Base-by-base conservation (phyloP, 2,113 vertebrate genomes). In the Sakesphorus luctuosus region DNA sequence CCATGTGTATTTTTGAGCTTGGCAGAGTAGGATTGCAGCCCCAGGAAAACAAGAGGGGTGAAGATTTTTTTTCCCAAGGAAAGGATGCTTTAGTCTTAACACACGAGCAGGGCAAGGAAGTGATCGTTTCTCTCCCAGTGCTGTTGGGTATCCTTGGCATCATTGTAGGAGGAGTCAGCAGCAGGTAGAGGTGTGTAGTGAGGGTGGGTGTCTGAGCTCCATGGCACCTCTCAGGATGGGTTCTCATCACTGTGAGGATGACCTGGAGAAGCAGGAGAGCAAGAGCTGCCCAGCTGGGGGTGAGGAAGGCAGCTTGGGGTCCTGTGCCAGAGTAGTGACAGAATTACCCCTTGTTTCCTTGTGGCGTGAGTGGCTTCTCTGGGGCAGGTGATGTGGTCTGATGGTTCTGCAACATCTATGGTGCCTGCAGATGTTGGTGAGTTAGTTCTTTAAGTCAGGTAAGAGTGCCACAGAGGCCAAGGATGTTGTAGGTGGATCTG, bases 141-240 rank as follows among this genome's bases (percentile, higher is more conserved):
- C 26, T 0, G 0, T 2, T 40, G 24, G 35, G 38, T 7, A 6
- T 17, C 35, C 71, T 85, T 0, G 2, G 29, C 40, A 36, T 53
- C 2, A 0, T 50, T 4, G 4, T 0, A 0, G 66, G 18, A 71
- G 46, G 56, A 85, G 23, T 46, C 69, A 52, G 74, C 10, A 16
- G 59, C 44, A 61, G 61, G 20, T 35, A 1, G 9, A 43, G 35
- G 12, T 1, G 1, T n/a, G 43, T 29, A 43, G n/a, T 7, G 50
- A 47, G 63, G 47, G 7, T 31, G 49, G 47, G 10, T 33, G 53
- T 74, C 31, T 63, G 74, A 85, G 40, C 55, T 20, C 25, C 0
- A 0, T 29, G 53, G 16, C 35, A 24, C 19, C 24, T 18, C 43
- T 74, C 1, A 0, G 43, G 49, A 16, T 35, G 49, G 47, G 35